Evolutionary conservation across 2,888 invertebrate species (phyloP).

Genomic region (Carpatolechia fugitivella): DNA sequence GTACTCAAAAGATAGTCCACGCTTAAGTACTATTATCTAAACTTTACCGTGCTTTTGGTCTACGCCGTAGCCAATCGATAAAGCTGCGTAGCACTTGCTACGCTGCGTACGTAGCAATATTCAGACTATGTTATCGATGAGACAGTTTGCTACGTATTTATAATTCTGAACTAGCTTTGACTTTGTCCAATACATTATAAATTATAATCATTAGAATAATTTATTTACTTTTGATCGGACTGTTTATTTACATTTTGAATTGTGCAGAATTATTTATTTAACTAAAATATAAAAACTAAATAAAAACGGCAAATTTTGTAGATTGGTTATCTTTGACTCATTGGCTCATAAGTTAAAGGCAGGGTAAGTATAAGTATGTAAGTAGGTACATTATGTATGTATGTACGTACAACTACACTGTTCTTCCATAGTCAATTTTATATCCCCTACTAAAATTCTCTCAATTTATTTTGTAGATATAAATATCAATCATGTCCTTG

Average conservation of each 20-base stretch:
- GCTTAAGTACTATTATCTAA: too few relatives aligned
- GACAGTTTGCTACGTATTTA: too few relatives aligned
- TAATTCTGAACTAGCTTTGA: too few relatives aligned
- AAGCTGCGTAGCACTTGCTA: background rate
- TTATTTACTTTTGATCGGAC: too few relatives aligned
- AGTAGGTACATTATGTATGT: background rate
- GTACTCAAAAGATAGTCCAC: too few relatives aligned
- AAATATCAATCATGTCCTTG: slow-evolving; percentile 1
- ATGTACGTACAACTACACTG: background rate
- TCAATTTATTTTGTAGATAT: background rate
- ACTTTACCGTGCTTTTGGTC: background rate
- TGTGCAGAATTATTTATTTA: too few relatives aligned
- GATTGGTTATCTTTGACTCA: background rate
- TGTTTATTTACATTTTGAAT: too few relatives aligned
- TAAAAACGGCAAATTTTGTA: too few relatives aligned
- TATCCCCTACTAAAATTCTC: background rate
- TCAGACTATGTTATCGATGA: too few relatives aligned
- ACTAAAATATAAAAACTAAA: too few relatives aligned
- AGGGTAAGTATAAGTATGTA: background rate
- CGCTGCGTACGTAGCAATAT: background rate
- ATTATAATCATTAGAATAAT: too few relatives aligned
- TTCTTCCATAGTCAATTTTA: slow-evolving; percentile 4
- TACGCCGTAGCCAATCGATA: background rate
- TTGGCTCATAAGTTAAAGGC: background rate
- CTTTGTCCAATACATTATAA: too few relatives aligned